Conservation (phyloP, 2,888 invertebrate species). For the Hypolimnas misippus region DNA sequence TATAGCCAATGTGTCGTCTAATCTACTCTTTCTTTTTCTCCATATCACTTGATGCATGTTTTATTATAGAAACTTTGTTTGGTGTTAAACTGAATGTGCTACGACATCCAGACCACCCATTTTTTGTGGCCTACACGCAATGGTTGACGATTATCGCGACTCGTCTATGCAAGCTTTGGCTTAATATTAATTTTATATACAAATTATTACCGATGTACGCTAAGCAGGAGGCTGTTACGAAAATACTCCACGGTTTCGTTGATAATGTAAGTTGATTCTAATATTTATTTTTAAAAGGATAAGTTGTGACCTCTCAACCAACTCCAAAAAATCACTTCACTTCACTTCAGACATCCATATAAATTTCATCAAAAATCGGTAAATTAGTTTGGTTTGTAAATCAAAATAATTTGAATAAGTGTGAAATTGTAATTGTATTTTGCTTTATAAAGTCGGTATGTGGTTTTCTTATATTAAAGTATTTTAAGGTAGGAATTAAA, state of each 20-base stretch:
- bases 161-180: slow-evolving; percentile 12
- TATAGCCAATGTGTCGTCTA: no score
- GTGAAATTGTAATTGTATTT: no score
- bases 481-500: no score
- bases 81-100: background rate
- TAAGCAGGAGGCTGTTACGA: background rate
- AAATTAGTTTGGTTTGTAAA: no score
- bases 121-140: background rate
- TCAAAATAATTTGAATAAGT: no score
- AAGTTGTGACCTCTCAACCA: background rate
- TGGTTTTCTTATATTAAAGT: no score
- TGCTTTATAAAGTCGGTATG: no score
- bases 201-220: slow-evolving; percentile 6
- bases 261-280: slow-evolving; percentile 3
- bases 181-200: slow-evolving; percentile 10
- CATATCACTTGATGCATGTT: background rate
- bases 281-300: background rate
- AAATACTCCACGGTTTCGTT: slow-evolving; percentile 12
- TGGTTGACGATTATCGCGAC: background rate
- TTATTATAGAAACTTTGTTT: slow-evolving; percentile 13
- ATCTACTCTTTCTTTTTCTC: no score
- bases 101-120: slow-evolving; percentile 8
- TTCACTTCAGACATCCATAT: no score
- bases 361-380: no score
- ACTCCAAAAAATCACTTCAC: no score